Conservation (phyloP, 1,140 invertebrate species). For the Drosophila guanche region DNA sequence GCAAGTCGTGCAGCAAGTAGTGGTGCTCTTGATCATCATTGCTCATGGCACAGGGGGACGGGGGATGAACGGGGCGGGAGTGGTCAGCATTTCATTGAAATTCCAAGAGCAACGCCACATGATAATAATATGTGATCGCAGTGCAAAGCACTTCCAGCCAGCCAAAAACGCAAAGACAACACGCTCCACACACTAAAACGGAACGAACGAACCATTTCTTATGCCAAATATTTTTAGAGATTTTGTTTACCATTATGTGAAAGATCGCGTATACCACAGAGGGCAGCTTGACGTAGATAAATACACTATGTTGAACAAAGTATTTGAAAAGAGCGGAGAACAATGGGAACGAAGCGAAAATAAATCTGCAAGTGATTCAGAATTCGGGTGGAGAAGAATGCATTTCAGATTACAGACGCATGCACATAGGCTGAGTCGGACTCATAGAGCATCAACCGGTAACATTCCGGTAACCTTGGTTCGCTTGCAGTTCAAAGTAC, state of each 20-base stretch:
- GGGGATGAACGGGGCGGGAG: background rate
- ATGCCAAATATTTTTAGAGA: slow-evolving; percentile 28
- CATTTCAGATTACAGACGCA: too few species aligned
- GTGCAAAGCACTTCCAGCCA: slow-evolving; percentile 45
- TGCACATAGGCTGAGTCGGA: too few species aligned
- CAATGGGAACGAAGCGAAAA: background rate
- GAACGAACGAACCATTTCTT: slow-evolving; percentile 13
- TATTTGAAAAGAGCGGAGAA: background rate
- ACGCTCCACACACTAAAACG: slow-evolving; percentile 11
- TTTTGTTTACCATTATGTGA: slow-evolving; percentile 45
- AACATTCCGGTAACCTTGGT: slow-evolving; percentile 8
- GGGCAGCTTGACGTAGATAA: slow-evolving; percentile 29
- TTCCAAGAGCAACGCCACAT: slow-evolving; percentile 51
- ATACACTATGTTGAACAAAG: background rate
- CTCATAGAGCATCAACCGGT: background rate
- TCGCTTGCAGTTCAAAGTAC: background rate
- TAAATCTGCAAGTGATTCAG: background rate
- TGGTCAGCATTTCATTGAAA: slow-evolving; percentile 57
- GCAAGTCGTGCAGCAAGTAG: slow-evolving; percentile 20
- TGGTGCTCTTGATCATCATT: slow-evolving; percentile 19
- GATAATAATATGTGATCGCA: slow-evolving; percentile 64
- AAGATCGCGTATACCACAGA: slow-evolving; percentile 21
- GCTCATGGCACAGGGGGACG: background rate
- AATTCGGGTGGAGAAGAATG: too few species aligned
- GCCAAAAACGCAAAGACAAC: slow-evolving; percentile 45